phyloP scores from a whole-genome alignment of 1,140 invertebrate genomes.

The Zelostemma sp. region DNA sequence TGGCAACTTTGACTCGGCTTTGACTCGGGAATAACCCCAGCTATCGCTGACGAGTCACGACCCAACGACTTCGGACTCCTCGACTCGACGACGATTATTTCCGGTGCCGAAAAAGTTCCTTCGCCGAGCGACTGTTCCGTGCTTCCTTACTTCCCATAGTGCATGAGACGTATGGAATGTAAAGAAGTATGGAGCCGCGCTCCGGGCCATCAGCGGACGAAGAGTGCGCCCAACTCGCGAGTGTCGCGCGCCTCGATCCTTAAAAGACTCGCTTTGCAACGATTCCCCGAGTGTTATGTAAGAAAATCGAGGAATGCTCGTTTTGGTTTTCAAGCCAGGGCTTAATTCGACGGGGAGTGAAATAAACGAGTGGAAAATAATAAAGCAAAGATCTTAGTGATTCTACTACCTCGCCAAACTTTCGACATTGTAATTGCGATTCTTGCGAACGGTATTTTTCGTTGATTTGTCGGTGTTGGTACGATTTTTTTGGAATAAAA shows the following conservation, averaged over 20 bases:
- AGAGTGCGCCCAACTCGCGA: not conserved
- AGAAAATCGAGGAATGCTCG: too few species aligned
- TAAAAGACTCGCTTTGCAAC: not conserved
- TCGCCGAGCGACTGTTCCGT: conserved; percentile 81
- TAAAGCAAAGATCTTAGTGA: too few species aligned
- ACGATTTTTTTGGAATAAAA: not conserved
- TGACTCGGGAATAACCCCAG: not conserved
- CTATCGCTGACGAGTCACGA: not conserved
- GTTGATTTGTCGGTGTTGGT: too few species aligned
- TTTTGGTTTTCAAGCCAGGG: too few species aligned
- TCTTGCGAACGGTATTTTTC: too few species aligned
- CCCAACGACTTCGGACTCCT: not conserved
- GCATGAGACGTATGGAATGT: conserved; percentile 92
- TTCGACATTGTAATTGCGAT: too few species aligned
- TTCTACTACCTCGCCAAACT: too few species aligned
- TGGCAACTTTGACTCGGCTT: conserved; percentile 48
- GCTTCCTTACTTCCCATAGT: conserved; percentile 97
- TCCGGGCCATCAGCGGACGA: conserved; percentile 50
- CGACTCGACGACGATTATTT: not conserved
- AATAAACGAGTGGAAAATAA: too few species aligned
- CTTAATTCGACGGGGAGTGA: too few species aligned
- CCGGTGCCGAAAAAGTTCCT: too few species aligned
- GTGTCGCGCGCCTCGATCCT: not conserved
- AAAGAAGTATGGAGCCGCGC: conserved; percentile 94
- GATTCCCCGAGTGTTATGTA: too few species aligned